Percentiles rank a stretch among this genome's conserved stretches.
Evolutionary conservation across 2,113 vertebrate species (phyloP).

Genomic region (Urocynchramus pylzowi): DNA sequence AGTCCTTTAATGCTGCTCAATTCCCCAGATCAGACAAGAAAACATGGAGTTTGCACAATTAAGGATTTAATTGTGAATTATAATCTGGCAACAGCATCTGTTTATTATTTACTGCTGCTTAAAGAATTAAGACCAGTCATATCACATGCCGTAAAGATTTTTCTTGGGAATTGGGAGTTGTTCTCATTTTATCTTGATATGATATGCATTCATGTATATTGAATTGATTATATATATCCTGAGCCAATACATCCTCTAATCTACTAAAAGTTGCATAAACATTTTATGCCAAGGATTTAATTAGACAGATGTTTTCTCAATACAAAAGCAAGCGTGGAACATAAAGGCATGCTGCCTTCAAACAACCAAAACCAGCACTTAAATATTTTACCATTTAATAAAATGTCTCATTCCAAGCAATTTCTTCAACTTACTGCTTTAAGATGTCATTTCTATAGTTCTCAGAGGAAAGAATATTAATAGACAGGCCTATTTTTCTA

Average conservation of each 20-base stretch:
- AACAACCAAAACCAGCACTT: not conserved
- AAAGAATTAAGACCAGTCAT: constrained; percentile 2
- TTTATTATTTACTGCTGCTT: constrained; percentile 52
- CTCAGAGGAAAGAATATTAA: not conserved
- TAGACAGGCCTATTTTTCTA: not conserved
- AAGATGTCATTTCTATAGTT: not conserved
- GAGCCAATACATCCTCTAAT: constrained; percentile 15
- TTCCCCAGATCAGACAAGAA: not conserved
- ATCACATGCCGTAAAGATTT: not conserved
- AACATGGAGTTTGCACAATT: not conserved
- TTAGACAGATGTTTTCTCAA: constrained; percentile 46
- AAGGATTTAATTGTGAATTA: constrained; percentile 37
- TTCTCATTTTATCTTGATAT: constrained; percentile 4
- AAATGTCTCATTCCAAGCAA: not conserved
- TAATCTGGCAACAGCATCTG: not conserved
- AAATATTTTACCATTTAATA: not conserved
- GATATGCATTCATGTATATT: constrained; percentile 18
- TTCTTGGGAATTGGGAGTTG: not conserved
- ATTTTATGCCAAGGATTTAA: constrained; percentile 40
- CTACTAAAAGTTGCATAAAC: constrained; percentile 11
- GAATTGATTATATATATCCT: constrained; percentile 3
- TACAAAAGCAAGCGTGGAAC: not conserved
- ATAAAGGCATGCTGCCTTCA: not conserved
- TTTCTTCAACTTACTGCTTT: not conserved
- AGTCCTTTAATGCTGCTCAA: not conserved